Percentiles rank a stretch among this genome's conserved stretches.
phyloP scores from a whole-genome alignment of 2,888 invertebrate species.

The Smittia aterrima region DNA sequence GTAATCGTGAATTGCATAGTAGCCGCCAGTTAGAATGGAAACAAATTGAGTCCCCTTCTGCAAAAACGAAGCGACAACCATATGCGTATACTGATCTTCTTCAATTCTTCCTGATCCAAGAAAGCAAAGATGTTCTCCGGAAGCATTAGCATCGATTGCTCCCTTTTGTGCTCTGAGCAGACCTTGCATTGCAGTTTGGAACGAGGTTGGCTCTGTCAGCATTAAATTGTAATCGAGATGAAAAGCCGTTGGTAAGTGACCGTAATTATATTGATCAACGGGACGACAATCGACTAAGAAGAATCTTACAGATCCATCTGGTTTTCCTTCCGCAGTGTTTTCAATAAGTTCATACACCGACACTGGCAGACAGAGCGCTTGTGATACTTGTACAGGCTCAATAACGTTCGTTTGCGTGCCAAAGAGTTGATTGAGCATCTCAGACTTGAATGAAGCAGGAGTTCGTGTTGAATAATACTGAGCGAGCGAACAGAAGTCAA shows the following conservation, averaged over 20 bases:
- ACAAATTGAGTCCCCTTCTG: conserved; percentile 92
- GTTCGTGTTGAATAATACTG: conserved; percentile 93
- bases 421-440: conserved; percentile 66
- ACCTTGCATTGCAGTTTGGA: conserved; percentile 91
- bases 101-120: conserved; percentile 91
- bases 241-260: conserved; percentile 95
- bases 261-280: conserved; percentile 93
- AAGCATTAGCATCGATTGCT: conserved; percentile 78
- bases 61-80: conserved; percentile 96
- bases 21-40: conserved; percentile 89
- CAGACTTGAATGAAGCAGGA: conserved; percentile 87
- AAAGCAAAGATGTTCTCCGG: conserved; percentile 86
- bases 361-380: conserved; percentile 94
- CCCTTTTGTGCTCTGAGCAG: conserved; percentile 84
- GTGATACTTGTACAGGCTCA: conserved; percentile 65
- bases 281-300: conserved; percentile 97
- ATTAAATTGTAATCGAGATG: conserved; percentile 96
- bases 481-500: conserved; percentile 95
- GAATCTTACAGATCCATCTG: conserved; percentile 72
- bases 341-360: conserved; percentile 89
- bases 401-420: conserved; percentile 59
- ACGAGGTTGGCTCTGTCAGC: conserved; percentile 94
- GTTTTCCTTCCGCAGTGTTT: conserved; percentile 64
- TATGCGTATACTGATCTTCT: conserved; percentile 94
- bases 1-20: conserved; percentile 77